Evolutionary conservation across 2,888 invertebrate species (phyloP), one percentile per base, ranked within the genome.

Genomic region (Neoaliturus tenellus): DNA sequence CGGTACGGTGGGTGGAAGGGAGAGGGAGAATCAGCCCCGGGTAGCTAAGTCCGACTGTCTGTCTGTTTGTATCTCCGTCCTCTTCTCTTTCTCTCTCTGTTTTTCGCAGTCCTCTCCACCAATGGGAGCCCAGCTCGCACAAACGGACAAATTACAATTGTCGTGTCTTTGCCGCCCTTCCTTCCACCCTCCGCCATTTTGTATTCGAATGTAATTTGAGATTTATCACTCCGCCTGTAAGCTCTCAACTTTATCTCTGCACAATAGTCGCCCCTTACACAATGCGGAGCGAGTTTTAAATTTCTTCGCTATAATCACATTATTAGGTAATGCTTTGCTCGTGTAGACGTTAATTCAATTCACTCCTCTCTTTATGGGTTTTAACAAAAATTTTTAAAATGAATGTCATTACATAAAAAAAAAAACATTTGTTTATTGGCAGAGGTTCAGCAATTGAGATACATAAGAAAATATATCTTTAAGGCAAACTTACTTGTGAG

Each of bases 21-120:
- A 20, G 23, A 48, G 75, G 44, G 48, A 48, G 51, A 51, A 33
- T 25, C n/a, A 17, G 78, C 51, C 55, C 58, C 55, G 51, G 51
- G 55, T 0, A 41, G 48, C 73, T 39, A n/a, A 83, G 82, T 71
- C 58, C 71, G 73, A 69, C 83, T 71, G 82, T 83, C 80, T 39
- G 71, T 73, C 80, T 80, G 33, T 86, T 75, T 25, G 39, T 81
- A 67, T 75, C 78, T 83, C 81, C 55, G 23, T 41, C 48, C 55
- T 75, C 39, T 58, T 78, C 58, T 86, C 80, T 83, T 44, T 81
- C 83, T 73, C 69, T 81, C 83, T 67, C 67, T 67, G 75, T 82
- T 35, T 80, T 82, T 81, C 78, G 75, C 82, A 85, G 82, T 85
- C 85, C 82, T 86, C 81, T 80, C 85, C 62, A 84, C 82, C 82